Conservation (phyloP, 2,888 invertebrate genomes). For the Melanargia galathea region DNA sequence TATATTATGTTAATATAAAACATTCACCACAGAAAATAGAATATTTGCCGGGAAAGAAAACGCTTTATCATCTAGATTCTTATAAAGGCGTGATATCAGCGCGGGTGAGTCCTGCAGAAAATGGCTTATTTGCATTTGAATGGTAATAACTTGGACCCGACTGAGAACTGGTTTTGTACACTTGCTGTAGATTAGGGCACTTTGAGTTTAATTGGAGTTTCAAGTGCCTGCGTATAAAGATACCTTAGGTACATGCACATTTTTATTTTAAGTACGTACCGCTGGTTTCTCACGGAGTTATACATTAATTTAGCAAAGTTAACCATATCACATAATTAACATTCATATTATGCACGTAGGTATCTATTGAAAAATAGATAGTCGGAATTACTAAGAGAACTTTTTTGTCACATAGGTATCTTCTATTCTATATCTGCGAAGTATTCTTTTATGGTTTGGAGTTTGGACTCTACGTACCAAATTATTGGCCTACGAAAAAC, state of each 20-base stretch:
- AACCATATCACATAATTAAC: too few species aligned
- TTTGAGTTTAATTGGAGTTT: conserved; percentile 29
- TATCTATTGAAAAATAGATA: too few species aligned
- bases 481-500: too few species aligned
- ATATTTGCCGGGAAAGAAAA: conserved; percentile 29
- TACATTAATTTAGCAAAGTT: conserved; percentile 1
- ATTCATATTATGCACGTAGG: too few species aligned
- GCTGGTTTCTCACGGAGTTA: conserved; percentile 23
- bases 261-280: conserved; percentile 25
- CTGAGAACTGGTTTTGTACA: conserved; percentile 50
- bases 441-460: too few species aligned
- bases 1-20: conserved; percentile 33
- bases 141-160: conserved; percentile 70
- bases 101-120: conserved; percentile 63
- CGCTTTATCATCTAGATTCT: conserved; percentile 49
- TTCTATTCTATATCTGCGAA: too few species aligned
- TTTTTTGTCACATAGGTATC: too few species aligned
- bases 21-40: conserved; percentile 30
- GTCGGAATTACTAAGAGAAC: too few species aligned
- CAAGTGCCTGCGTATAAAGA: conserved; percentile 29
- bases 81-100: conserved; percentile 62
- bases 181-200: conserved; percentile 38
- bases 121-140: conserved; percentile 76
- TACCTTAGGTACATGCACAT: conserved; percentile 26
- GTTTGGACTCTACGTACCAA: too few species aligned